Base-by-base conservation (phyloP, 2,888 invertebrate genomes). In the Agrilus mali region DNA sequence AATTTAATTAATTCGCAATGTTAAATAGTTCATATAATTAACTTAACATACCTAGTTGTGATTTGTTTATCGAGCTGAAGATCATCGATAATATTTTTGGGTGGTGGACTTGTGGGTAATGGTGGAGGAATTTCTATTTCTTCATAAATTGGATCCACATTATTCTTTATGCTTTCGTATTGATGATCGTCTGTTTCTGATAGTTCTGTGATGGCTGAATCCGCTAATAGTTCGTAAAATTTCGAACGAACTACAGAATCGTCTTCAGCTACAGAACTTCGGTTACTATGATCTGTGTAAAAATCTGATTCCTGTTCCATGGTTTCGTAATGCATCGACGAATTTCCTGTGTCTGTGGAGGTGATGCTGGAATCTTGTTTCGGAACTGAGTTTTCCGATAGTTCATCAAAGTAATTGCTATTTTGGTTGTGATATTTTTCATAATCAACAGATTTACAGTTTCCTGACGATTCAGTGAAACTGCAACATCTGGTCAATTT, bases 81-180 rank as follows among this genome's bases (percentile, higher is more conserved):
- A 38, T 80, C 74, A 52, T 79, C 75, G 33, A 66, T 47, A 16
- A 78, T 68, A n/a, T 74, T 72, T 48, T 74, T 70, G 0, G 87
- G 87, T 1, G 87, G 87, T 14, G 86, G 85, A 56, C 81, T 82
- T 1, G 80, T 64, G 2, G 87, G 87, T 54, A 88, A 64, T 3
- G 87, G 87, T 12, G 86, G 86, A 42, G 86, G 86, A 63, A 80
- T 75, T 55, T 82, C 82, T 50, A 82, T 82, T 64, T 82, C 82
- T 66, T 85, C 85, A 59, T 86, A 86, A 57, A 86, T 85, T 3
- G 83, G 85, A 66, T 82, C 82, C 43, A 72, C 71, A 55, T 77
- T 75, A 2, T 77, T 58, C 47, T 74, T 70, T 49, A 84, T 82
- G 42, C 81, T 80, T 60, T 84, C 84, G 54, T 83, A 84, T 57